Conservation (phyloP, 2,888 invertebrate species). For the Agrochola circellaris region DNA sequence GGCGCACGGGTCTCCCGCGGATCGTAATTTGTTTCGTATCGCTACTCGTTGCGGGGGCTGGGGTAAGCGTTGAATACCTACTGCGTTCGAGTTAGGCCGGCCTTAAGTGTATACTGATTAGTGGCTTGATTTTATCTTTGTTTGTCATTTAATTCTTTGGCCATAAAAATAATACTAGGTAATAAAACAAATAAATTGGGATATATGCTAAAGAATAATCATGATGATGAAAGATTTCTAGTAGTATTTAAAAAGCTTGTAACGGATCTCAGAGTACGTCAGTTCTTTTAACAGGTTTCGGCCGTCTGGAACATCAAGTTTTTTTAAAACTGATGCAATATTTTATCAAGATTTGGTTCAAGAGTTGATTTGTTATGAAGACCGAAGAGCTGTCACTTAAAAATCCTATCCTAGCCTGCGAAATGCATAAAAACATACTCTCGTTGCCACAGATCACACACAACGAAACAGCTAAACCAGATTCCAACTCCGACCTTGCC, state of each 20-base stretch:
- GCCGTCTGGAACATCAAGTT: background rate
- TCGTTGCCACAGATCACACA: background rate
- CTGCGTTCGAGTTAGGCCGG: no score
- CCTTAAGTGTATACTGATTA: conserved; percentile 43
- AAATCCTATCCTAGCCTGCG: background rate
- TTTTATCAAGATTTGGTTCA: background rate
- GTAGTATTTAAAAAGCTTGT: background rate
- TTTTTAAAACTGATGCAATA: background rate
- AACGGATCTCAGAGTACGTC: background rate
- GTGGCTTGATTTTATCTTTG: background rate
- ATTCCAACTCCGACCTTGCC: conserved; percentile 34
- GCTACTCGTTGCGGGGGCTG: no score
- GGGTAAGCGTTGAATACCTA: no score
- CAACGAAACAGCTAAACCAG: background rate
- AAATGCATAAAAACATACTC: background rate
- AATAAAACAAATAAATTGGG: background rate
- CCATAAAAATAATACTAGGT: background rate
- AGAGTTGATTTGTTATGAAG: background rate
- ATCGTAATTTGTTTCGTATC: no score
- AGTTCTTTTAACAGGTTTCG: background rate
- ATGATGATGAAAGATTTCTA: background rate
- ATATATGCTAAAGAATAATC: background rate
- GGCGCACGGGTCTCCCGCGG: no score
- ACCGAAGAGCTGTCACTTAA: background rate
- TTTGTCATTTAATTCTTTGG: background rate